These are phyloP conservation scores for Selenia dentaria DNA, from an alignment of 2,888 invertebrate species.

Conservation along the genomic window DNA sequence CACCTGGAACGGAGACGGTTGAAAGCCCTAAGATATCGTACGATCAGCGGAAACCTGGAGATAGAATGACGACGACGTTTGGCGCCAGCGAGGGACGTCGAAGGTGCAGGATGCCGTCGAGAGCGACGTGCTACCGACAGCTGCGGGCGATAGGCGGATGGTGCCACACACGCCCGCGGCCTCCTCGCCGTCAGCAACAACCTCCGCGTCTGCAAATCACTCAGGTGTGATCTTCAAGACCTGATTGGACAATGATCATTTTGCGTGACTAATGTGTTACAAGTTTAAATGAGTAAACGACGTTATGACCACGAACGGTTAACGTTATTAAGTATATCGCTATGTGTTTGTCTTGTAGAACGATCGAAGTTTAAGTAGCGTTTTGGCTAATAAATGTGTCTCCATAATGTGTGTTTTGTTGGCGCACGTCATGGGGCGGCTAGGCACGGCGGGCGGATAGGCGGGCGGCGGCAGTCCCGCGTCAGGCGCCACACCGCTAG, in stretches of 20 bases:
- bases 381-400: constrained; percentile 79
- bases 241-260: constrained; percentile 32
- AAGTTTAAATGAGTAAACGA: constrained; percentile 17
- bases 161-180: constrained; percentile 59
- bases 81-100: constrained; percentile 61
- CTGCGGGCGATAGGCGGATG: constrained; percentile 59
- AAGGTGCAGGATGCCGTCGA: constrained; percentile 65
- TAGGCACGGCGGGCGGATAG: constrained; percentile 53
- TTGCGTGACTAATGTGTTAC: constrained; percentile 24
- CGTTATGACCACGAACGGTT: constrained; percentile 8
- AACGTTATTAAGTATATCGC: constrained; percentile 19
- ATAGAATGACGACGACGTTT: constrained; percentile 73
- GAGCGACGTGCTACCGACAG: constrained; percentile 53
- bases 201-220: constrained; percentile 74
- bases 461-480: constrained; percentile 80
- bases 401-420: constrained; percentile 79
- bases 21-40: constrained; percentile 78
- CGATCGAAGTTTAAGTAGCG: constrained; percentile 68
- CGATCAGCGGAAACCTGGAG: constrained; percentile 71
- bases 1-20: constrained; percentile 60
- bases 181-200: constrained; percentile 59
- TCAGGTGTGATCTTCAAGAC: constrained; percentile 69
- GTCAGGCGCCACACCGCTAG: constrained; percentile 76
- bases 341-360: constrained; percentile 58
- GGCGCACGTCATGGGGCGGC: constrained; percentile 56